Evolutionary conservation across 2,888 invertebrate species (phyloP), one percentile per base, ranked within the genome.

Genomic region (Tromatobia lineatoria): DNA sequence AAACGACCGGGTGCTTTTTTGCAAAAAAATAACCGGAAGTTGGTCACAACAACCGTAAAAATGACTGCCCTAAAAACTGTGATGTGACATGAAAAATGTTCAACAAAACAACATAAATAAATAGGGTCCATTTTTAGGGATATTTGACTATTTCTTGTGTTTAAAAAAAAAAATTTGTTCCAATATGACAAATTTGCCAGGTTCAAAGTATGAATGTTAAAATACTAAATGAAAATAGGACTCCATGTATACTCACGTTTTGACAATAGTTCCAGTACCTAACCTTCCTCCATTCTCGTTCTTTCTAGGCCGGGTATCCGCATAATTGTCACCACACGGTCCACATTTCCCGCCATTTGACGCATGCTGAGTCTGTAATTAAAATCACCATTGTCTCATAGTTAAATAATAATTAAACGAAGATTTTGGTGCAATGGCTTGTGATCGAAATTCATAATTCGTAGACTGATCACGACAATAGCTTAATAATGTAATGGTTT

Each of bases 231-330:
- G 18, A 38, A n/a, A 11, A 66, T 23, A 45, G 15, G 34, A 29
- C 8, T 18, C 18, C 8, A 15, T 52, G 13, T 29, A 57, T 85
- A 90, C 82, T 81, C 93, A 95, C 87, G 90, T 92, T 87, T 90
- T 88, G 0, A 94, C 94, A 70, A 95, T 94, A 8, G 93, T 91
- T 6, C 95, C 95, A 34, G 89, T 88, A 15, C 95, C 95, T 86
- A 93, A 95, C 34, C 85, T 87, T 38, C 95, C 95, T 20, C 94
- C 95, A 78, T 95, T 91, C 89, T 95, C 95, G 87, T 95, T 94
- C 13, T 91, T 89, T 75, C 95, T 93, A 0, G 95, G 95, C 61
- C 87, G 90, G 0, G 91, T 71, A 4, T 91, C 80, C 2, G 93
- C 91, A 83, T 93, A 95, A 83, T 94, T 91, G 89, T 95, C 95